Base-by-base conservation (phyloP, 2,888 invertebrate genomes). In the Melinopterus prodromus region DNA sequence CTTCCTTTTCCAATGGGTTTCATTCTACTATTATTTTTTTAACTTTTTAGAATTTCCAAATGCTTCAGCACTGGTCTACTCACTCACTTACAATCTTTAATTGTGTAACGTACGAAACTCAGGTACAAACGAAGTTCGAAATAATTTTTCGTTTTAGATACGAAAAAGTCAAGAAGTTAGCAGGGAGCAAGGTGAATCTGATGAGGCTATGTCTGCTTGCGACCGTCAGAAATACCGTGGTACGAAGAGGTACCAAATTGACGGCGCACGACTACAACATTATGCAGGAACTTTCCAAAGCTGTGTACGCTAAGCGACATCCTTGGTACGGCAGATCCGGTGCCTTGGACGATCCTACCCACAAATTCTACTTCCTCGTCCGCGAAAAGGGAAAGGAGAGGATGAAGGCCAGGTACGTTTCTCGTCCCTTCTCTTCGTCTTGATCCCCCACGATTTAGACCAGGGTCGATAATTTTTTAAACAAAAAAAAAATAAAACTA, bases 241-340 rank as follows among this genome's bases (percentile, higher is more conserved):
- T 74, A 36, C 3, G 74, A 74, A 35, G 37, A 74, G 35, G 74
- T 35, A 74, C 12, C 12, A 71, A 71, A 71, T 4, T 71, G 26
- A 16, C 71, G n/a, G 0, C 16, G 6, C 35, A 74, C 35, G 74
- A 74, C 35, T 74, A 26, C 37, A 35, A 3, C 35, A 36, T 74
- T 26, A 74, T 74, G 74, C 36, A 74, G 35, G 74, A 74, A 6
- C 35, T 74, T 36, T 35, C 74, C 15, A 7, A 37, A 12, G 74
- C 74, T 26, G 74, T 74, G 6, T 74, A 74, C 35, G 74, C 7
- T 9, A 14, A 36, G 9, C 16, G 74, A 74, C 74, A 74, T 35
- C 35, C 74, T 53, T 53, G 7, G 9, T 53, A 53, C 5, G 53
- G 1, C 12, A 9, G 53, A 6, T 12, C 53, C 5, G 53, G 53